Base-by-base conservation (phyloP, 2,888 invertebrate species). In the Iphiclides podalirius region DNA sequence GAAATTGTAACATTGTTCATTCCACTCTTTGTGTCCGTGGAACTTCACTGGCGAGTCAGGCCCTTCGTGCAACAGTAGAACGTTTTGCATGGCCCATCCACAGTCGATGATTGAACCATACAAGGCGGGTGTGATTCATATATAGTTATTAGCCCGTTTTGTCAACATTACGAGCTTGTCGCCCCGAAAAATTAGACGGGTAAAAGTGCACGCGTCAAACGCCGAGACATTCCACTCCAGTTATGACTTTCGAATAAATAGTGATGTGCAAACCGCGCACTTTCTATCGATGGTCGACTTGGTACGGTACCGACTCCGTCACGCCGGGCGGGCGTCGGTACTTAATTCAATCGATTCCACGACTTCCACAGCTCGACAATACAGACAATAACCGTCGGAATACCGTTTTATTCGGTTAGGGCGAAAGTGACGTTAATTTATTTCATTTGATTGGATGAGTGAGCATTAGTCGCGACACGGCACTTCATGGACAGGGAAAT, bases 341-440 rank as follows among this genome's bases (percentile, higher is more conserved):
- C 13, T 35, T 26, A 20, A 34, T 40, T 35, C 35, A 26, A 47
- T 47, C 11, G 34, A 35, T 17, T 28, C 9, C 9, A 47, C 15
- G 35, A 28, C 6, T 47, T 40, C 26, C 40, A 35, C 20, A 1
- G 23, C 39, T 11, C 16, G n/a, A 26, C 26, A 33, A 35, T 35
- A 47, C 26, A 11, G 28, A 17, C n/a, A 17, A 15, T 39, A 28
- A 40, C 40, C 28, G 40, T n/a, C 11, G 14, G 33, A 26, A 9
- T 20, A 17, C 13, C 15, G 26, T 7, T 40, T 35, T 11, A 26
- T 6, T 36, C n/a, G 36, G 33, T 23, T 35, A 28, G 40, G 35
- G 40, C 40, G 47, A 47, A 47, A 47, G 47, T 41, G 47, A 35
- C 28, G n/a, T 40, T 34, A 26, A 39, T 23, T 11, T 16, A 34